Conservation (phyloP, 2,113 vertebrate species). For the Neogale vison region DNA sequence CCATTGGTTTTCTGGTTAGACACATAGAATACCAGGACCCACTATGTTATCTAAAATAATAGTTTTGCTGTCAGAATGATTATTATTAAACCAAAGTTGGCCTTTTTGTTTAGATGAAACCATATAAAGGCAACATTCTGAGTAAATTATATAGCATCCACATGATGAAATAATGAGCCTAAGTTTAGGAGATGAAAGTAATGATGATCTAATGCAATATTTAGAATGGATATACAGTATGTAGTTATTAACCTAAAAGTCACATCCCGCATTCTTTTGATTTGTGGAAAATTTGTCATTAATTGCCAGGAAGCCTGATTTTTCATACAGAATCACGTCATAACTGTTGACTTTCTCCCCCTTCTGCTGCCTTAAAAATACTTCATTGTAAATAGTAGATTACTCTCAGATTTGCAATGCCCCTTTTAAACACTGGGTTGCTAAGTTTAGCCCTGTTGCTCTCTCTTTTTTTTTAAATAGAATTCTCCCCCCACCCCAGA, state of each 20-base stretch:
- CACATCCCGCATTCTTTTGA: slow-evolving; percentile 64
- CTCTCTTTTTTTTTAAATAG: slow-evolving; percentile 37
- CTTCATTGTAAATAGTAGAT: slow-evolving; percentile 48
- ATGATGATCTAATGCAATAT: slow-evolving; percentile 67
- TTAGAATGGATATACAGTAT: slow-evolving; percentile 72
- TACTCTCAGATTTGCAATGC: slow-evolving; percentile 68
- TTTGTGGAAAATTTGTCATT: slow-evolving; percentile 71
- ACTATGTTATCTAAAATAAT: slow-evolving; percentile 64
- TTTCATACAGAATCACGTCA: slow-evolving; percentile 70
- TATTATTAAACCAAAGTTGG: slow-evolving; percentile 71
- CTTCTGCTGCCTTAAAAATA: slow-evolving; percentile 66
- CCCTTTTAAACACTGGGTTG: slow-evolving; percentile 62
- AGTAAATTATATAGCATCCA: slow-evolving; percentile 71
- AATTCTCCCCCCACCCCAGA: slow-evolving; percentile 14
- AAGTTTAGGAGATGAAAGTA: slow-evolving; percentile 58
- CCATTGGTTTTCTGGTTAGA: slow-evolving; percentile 43
- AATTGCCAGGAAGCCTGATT: slow-evolving; percentile 73
- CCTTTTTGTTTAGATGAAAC: slow-evolving; percentile 61
- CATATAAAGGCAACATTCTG: slow-evolving; percentile 73
- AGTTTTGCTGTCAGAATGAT: slow-evolving; percentile 58
- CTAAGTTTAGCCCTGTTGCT: slow-evolving; percentile 73
- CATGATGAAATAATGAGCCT: slow-evolving; percentile 75
- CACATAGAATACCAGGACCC: slow-evolving; percentile 45
- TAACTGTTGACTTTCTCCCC: slow-evolving; percentile 57
- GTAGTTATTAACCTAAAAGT: slow-evolving; percentile 76